phyloP scores from a whole-genome alignment of 2,797 vertebrate species.

The Tapirus indicus region DNA sequence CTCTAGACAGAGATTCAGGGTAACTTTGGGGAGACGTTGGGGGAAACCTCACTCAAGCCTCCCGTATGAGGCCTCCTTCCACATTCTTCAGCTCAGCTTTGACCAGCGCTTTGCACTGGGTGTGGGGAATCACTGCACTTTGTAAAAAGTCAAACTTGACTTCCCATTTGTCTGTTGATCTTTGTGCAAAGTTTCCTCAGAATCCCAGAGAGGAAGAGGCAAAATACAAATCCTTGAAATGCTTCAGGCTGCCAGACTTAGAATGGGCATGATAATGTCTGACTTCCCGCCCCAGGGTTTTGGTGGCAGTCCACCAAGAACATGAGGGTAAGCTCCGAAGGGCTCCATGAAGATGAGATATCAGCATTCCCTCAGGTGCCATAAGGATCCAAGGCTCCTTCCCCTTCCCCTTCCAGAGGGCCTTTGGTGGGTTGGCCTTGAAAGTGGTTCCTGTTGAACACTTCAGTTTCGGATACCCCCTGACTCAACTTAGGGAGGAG shows the following conservation, averaged over 20 bases:
- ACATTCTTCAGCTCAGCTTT: neutral
- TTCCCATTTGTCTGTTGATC: neutral
- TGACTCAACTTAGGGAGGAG: neutral
- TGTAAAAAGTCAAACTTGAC: neutral
- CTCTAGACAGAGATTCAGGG: neutral
- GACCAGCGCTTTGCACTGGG: neutral
- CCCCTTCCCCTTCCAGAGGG: neutral
- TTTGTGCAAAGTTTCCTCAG: neutral
- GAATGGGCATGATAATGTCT: neutral
- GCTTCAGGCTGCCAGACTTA: neutral
- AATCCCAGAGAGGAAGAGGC: neutral
- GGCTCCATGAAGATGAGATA: neutral
- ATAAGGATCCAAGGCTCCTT: neutral
- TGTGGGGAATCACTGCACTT: neutral
- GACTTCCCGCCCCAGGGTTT: neutral
- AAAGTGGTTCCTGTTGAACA: neutral
- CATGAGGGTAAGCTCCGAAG: neutral
- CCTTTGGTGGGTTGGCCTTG: neutral
- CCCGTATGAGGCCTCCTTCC: neutral
- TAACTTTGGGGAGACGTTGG: rapidly evolving
- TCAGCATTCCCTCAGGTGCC: neutral
- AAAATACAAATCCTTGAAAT: neutral
- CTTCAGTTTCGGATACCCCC: neutral
- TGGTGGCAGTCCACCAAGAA: neutral
- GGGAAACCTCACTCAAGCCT: neutral